Base-by-base conservation (phyloP, 1,140 invertebrate genomes). In the Dendrolimus punctatus region DNA sequence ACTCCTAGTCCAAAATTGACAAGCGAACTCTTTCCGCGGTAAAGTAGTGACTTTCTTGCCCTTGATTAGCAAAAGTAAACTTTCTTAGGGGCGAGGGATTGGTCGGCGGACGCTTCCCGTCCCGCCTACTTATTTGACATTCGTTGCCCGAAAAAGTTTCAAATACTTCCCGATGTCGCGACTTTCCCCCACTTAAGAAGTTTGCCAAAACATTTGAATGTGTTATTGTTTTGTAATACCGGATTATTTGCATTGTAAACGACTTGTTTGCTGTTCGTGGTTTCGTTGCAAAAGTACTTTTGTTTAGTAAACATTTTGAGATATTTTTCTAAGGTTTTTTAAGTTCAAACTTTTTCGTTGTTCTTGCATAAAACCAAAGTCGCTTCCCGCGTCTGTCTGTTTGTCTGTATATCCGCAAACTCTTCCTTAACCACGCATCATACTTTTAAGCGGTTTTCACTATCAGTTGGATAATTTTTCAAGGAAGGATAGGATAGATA, bases 51-150 rank as follows among this genome's bases (percentile, higher is more conserved):
- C 3, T 23, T 23, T 23, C 23, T 23, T 23, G 23, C 23, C 23
- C 48, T 49, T 43, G 39, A 41, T 53, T 51, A 53, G 41, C 55
- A 64, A 69, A 68, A 69, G 66, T 72, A 58, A 64, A 64, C 62
- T 68, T 76, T 70, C 66, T 79, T 59, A 73, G 74, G 76, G 71
- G 65, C 65, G 55, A 58, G 55, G 56, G 52, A 47, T 23, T 23
- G 23, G 54, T 64, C 68, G 71, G 72, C 73, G 74, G 72, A 73
- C 72, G 66, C 66, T 71, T 60, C 51, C 52, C 51, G 71, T 66
- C 76, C 75, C 71, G 77, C 80, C 76, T 80, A 66, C 71, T 65
- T 70, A 69, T 78, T 75, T 81, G 73, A 81, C 80, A 81, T 85
- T 80, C 76, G 72, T 68, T 61, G 47, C 57, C 59, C 61, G 68